phyloP scores from a whole-genome alignment of 2,888 invertebrate genomes.

The Eupithecia vulgata region DNA sequence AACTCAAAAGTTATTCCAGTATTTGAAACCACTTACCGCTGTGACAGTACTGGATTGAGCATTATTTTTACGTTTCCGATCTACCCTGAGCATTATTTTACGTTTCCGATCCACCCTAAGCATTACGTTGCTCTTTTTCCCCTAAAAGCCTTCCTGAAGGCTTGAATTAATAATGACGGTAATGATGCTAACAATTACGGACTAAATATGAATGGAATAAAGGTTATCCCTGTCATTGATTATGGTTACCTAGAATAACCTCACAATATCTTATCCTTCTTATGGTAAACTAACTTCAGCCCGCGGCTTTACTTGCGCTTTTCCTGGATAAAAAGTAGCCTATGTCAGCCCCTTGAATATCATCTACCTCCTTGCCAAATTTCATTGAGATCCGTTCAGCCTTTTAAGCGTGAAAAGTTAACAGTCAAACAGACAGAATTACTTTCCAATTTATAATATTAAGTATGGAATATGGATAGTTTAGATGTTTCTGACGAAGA shows the following conservation, averaged over 20 bases:
- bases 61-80: conserved; percentile 30
- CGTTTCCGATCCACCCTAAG: conserved; percentile 29
- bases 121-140: conserved; percentile 30
- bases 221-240: background rate
- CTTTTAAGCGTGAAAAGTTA: too few species aligned
- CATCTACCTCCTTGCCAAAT: too few species aligned
- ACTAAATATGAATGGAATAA: conserved; percentile 45
- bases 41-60: background rate
- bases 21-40: background rate
- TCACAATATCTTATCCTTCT: background rate
- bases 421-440: too few species aligned
- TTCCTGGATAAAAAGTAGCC: too few species aligned
- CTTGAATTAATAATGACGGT: conserved; percentile 59
- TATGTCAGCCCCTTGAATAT: too few species aligned
- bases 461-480: too few species aligned
- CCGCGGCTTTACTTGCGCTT: too few species aligned
- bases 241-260: background rate
- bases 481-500: too few species aligned
- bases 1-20: background rate
- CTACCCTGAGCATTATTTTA: conserved; percentile 27
- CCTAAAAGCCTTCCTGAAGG: conserved; percentile 33
- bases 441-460: too few species aligned
- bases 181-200: conserved; percentile 67
- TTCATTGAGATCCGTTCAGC: too few species aligned
- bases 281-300: background rate